Base-by-base conservation (phyloP, 2,888 invertebrate species). In the Chymomyza fuscimana region DNA sequence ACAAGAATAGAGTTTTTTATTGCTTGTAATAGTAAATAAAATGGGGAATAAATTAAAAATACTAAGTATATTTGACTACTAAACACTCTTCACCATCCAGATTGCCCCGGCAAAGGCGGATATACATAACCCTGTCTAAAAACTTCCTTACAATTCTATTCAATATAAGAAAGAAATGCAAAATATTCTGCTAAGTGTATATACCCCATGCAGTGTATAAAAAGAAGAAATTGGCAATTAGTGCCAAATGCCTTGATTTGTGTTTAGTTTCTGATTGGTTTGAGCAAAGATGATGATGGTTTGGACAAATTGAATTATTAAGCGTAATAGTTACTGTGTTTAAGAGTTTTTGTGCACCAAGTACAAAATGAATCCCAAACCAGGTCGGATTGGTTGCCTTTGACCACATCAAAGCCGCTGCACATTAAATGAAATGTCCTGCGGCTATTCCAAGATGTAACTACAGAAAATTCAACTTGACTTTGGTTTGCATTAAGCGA, bases 181-280 rank as follows among this genome's bases (percentile, higher is more conserved):
- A 32, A 32, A 7, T 7, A 7, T 46, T 46, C 3, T 12, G 1
- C 40, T 12, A 46, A 12, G 9, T 58, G 10, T 1, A 25, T 58
- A 25, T 25, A 25, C 22, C 58, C 9, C 12, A 1, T 7, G 32
- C 6, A 58, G 58, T 10, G 54, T 22, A 54, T 54, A 54, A 54
- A 54, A 19, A 54, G 9, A 51, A 51, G 32, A 63, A 64, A 36
- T 52, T 46, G 54, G 56, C 64, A 64, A 64, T 64, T 64, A 64
- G 54, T 54, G 54, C 29, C 52, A 54, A 64, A 64, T 64, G 64
- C 22, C 64, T 56, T 64, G 64, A 64, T 64, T 52, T 63, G 63
- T 63, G 63, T 15, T n/a, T 22, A 52, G 29, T 63, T 54, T 64
- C 22, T 16, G 54, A 36, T 54, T 29, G 64, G 36, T 16, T 56